phyloP scores from a whole-genome alignment of 2,888 invertebrate genomes.

The Periphyllus acericola region DNA sequence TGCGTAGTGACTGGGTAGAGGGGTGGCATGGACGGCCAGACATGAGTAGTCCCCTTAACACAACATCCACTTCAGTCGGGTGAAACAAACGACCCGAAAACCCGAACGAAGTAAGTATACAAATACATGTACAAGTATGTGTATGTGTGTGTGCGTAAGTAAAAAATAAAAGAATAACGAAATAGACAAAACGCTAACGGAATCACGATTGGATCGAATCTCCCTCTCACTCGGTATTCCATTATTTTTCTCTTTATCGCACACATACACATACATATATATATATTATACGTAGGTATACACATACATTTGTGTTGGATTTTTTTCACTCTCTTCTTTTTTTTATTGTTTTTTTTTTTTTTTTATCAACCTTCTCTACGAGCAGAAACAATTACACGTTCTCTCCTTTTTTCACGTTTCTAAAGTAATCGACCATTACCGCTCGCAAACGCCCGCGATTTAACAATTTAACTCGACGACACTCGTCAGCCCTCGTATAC shows the following conservation, averaged over 20 bases:
- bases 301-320: not conserved
- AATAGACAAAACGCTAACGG: constrained; percentile 41
- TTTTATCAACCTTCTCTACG: constrained; percentile 8
- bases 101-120: not conserved
- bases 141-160: not conserved
- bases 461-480: constrained; percentile 56
- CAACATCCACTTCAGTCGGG: constrained; percentile 20
- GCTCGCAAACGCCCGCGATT: constrained; percentile 23
- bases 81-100: constrained; percentile 53
- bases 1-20: not conserved
- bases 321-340: not conserved
- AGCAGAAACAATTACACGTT: constrained; percentile 45
- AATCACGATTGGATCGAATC: constrained; percentile 22
- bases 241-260: not conserved
- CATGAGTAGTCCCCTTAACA: constrained; percentile 18
- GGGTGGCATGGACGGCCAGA: not conserved
- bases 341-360: constrained; percentile 10
- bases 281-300: not conserved
- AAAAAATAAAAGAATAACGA: constrained; percentile 23
- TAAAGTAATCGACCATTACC: constrained; percentile 45
- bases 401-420: not conserved
- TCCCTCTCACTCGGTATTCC: not conserved
- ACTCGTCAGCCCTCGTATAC: constrained; percentile 24
- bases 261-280: not conserved
- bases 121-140: not conserved